Evolutionary conservation across 2,113 vertebrate species (phyloP).

Genomic region (Lycocorax pyrrhopterus): DNA sequence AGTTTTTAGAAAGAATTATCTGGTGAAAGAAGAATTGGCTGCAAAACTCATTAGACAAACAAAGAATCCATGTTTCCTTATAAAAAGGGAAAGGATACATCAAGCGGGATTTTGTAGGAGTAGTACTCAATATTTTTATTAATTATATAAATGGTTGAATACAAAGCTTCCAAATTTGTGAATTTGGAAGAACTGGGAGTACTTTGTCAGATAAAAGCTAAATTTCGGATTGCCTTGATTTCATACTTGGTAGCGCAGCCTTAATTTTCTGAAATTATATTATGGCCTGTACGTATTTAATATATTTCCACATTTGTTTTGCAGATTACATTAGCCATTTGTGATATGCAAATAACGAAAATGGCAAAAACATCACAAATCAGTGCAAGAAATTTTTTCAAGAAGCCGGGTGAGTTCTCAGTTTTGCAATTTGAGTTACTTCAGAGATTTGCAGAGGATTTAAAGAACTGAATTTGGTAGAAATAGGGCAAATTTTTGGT

Average conservation of each 20-base stretch:
- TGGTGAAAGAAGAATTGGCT: background rate
- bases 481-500: background rate
- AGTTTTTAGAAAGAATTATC: background rate
- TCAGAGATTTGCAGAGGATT: background rate
- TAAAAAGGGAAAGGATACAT: background rate
- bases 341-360: background rate
- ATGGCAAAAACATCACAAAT: background rate
- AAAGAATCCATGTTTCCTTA: background rate
- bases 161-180: background rate
- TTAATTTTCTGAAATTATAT: background rate
- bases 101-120: background rate
- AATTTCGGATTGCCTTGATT: background rate
- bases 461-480: background rate
- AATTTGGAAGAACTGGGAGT: background rate
- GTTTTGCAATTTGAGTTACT: background rate
- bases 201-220: background rate
- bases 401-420: background rate
- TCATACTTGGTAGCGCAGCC: accelerated
- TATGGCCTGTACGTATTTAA: background rate
- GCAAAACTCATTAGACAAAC: background rate
- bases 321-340: background rate
- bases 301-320: background rate
- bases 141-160: background rate
- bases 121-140: background rate
- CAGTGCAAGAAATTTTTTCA: background rate